Evolutionary conservation across 2,888 invertebrate species (phyloP), one percentile per base, ranked within the genome.

Genomic region (Agapostemon virescens): DNA sequence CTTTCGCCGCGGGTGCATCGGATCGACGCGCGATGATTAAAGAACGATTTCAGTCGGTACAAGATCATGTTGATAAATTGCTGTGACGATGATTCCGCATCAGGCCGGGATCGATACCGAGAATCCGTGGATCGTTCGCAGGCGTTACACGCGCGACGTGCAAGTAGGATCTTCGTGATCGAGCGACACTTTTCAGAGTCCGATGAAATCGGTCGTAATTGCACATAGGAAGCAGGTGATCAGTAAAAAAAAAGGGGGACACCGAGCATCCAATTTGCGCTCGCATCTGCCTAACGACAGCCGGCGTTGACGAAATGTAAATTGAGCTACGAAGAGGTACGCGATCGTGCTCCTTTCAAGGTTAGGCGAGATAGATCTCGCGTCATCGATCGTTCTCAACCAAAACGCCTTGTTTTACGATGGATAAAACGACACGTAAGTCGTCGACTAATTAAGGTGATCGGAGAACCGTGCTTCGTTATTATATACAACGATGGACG

Each of bases 231-330:
- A 86, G 89, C 90, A 90, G 90, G 90, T 90, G 91, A 90, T 87
- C 83, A 80, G 80, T 74, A 78, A 76, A 72, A 49, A 82, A 79
- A 84, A 83, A 83, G 86, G 87, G 84, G 83, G 58, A 66, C 66
- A 87, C 85, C 79, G 84, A 85, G 84, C 79, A 85, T 88, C 90
- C 91, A 92, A 92, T 92, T 92, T 92, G 88, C 87, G 87, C 86
- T 86, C 82, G 89, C 92, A 92, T 92, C 92, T 92, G 92, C 92
- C 89, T 84, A 87, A 89, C 89, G 90, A 90, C 91, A 89, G 90
- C 90, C 89, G 91, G 88, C 89, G 89, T 90, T 90, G 91, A 91
- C 90, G 90, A 90, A 91, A 90, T 91, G 90, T 87, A 90, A 91
- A 90, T 90, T 89, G 81, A 69, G 73, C 81, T 66, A 42, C n/a